Evolutionary conservation across 2,888 invertebrate genomes (phyloP).

Genomic region (Alentia gelatinosa): DNA sequence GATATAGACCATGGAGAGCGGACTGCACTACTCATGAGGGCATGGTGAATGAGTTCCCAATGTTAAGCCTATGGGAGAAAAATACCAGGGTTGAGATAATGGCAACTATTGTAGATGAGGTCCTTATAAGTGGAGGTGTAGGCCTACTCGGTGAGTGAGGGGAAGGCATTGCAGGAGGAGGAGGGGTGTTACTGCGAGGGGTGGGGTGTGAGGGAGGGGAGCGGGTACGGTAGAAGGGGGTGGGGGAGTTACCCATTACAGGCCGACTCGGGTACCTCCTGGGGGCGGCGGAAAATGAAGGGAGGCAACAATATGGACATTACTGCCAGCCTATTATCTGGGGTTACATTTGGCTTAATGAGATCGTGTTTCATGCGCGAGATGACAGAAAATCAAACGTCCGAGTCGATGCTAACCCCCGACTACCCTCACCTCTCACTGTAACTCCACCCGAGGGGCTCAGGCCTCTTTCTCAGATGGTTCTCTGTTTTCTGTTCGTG

Average conservation of each 20-base stretch:
- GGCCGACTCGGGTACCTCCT: background rate
- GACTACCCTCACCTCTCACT: too few species aligned
- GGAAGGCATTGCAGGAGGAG: background rate
- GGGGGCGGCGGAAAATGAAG: slow-evolving; percentile 15
- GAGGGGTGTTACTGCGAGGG: background rate
- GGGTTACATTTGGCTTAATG: slow-evolving; percentile 44
- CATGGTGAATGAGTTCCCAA: too few species aligned
- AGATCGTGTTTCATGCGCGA: slow-evolving; percentile 35
- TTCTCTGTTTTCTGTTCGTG: too few species aligned
- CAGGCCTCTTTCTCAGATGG: too few species aligned
- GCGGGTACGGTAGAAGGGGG: slow-evolving; percentile 22
- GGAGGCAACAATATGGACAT: slow-evolving; percentile 53
- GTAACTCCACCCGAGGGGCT: too few species aligned
- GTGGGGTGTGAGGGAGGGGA: slow-evolving; percentile 3
- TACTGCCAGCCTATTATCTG: slow-evolving; percentile 25
- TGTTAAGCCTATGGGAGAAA: too few species aligned
- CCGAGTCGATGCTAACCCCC: background rate
- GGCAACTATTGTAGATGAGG: too few species aligned
- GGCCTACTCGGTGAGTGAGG: background rate
- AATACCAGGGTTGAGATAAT: too few species aligned
- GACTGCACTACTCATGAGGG: too few species aligned
- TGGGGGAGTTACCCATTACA: background rate
- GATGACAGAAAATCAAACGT: slow-evolving; percentile 46
- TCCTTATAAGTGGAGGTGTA: background rate
- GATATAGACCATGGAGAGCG: too few species aligned